A percentile compares a stretch with the other conserved stretches of the same genome.
phyloP scores from a whole-genome alignment of 2,797 vertebrate species.

The Acomys russatus region DNA sequence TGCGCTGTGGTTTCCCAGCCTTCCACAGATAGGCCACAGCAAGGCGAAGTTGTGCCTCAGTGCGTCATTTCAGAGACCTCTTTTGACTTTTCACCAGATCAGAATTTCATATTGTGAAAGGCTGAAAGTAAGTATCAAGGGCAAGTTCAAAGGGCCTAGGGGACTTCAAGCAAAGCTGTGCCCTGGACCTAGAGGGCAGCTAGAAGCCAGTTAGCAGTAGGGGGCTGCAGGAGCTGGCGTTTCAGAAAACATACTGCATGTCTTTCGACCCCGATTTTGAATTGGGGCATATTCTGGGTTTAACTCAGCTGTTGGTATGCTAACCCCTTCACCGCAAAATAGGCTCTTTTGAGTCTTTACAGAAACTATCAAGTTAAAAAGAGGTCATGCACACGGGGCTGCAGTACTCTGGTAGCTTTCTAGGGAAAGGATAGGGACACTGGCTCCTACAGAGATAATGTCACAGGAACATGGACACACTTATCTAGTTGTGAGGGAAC shows the following conservation, averaged over 20 bases:
- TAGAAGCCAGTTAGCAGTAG: neutral
- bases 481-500: neutral
- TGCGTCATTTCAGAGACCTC: constrained; percentile 79
- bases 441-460: neutral
- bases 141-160: constrained; percentile 70
- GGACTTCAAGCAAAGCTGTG: constrained; percentile 62
- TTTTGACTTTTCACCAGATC: constrained; percentile 77
- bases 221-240: neutral
- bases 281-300: neutral
- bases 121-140: constrained; percentile 68
- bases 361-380: neutral
- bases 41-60: constrained; percentile 22
- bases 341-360: constrained; percentile 9
- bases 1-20: constrained; percentile 68
- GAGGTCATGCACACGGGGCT: neutral
- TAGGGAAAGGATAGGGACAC: neutral
- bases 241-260: neutral
- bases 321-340: neutral
- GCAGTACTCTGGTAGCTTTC: neutral
- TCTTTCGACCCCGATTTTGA: constrained; percentile 21
- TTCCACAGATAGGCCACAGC: constrained; percentile 73
- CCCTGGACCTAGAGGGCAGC: neutral
- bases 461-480: neutral
- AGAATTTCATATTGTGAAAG: constrained; percentile 76
- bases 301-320: neutral